Conservation (phyloP, 2,113 vertebrate genomes). For the Epinephelus lanceolatus region DNA sequence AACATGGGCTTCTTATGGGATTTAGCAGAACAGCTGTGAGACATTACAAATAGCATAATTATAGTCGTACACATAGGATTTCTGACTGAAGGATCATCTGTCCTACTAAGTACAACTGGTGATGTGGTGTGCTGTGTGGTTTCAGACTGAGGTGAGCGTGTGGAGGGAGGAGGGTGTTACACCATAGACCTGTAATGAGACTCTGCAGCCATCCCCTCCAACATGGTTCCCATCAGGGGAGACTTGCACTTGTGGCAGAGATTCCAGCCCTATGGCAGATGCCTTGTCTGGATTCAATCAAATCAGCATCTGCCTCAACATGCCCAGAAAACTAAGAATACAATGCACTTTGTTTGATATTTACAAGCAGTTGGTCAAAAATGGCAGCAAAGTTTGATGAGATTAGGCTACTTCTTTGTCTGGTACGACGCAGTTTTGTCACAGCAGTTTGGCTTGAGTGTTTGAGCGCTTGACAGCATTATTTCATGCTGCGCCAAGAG, state of each 20-base stretch:
- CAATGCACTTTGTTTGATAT: conserved; percentile 49
- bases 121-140: conserved; percentile 26
- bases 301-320: conserved; percentile 65
- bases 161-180: conserved; percentile 51
- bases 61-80: conserved; percentile 32
- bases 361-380: conserved; percentile 40
- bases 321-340: conserved; percentile 66
- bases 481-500: conserved; percentile 37
- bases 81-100: conserved; percentile 23
- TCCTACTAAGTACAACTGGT: not conserved
- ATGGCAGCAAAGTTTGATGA: not conserved
- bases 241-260: conserved; percentile 83
- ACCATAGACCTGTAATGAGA: conserved; percentile 66
- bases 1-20: conserved; percentile 26
- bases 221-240: conserved; percentile 83
- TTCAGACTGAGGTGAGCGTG: conserved; percentile 54
- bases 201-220: conserved; percentile 58
- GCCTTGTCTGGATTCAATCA: conserved; percentile 82
- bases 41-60: conserved; percentile 40
- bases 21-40: conserved; percentile 57
- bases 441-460: conserved; percentile 4
- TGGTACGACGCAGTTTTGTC: not conserved
- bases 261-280: conserved; percentile 78
- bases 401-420: conserved; percentile 24
- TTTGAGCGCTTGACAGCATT: conserved; percentile 28